phyloP scores from a whole-genome alignment of 2,113 vertebrate species.

The Halichoeres trimaculatus region DNA sequence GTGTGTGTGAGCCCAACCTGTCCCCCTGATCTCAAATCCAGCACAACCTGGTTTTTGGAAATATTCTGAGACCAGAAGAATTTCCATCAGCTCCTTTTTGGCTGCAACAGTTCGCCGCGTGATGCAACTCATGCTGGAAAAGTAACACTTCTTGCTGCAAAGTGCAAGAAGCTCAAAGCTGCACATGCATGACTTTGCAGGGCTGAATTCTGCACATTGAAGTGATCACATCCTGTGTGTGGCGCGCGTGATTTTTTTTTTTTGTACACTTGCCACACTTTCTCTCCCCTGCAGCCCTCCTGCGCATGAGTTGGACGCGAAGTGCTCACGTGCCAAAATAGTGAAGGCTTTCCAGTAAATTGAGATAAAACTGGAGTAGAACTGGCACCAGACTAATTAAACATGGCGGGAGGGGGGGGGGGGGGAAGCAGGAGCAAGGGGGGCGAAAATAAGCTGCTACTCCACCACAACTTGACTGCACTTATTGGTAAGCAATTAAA shows the following conservation, averaged over 20 bases:
- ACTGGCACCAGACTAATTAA: conserved; percentile 75
- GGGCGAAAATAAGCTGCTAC: conserved; percentile 58
- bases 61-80: conserved; percentile 57
- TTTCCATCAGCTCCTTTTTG: conserved; percentile 69
- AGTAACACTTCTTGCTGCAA: conserved; percentile 28
- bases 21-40: conserved; percentile 53
- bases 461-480: conserved; percentile 60
- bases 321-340: conserved; percentile 67
- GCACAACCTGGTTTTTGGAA: conserved; percentile 62
- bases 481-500: conserved; percentile 69
- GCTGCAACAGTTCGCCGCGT: conserved; percentile 46
- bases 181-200: conserved; percentile 26
- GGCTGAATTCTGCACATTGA: not conserved
- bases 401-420: conserved; percentile 66
- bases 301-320: conserved; percentile 49
- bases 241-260: conserved; percentile 58
- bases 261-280: conserved; percentile 69
- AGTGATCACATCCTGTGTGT: conserved; percentile 6
- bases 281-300: conserved; percentile 27
- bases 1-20: conserved; percentile 41
- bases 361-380: conserved; percentile 77
- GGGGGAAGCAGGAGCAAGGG: not conserved
- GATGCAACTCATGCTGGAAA: conserved; percentile 56
- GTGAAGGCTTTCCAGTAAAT: conserved; percentile 81
- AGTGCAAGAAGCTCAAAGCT: conserved; percentile 26